Evolutionary conservation across 1,140 invertebrate species (phyloP), one percentile per base, ranked within the genome.

Genomic region (Formica selysi): DNA sequence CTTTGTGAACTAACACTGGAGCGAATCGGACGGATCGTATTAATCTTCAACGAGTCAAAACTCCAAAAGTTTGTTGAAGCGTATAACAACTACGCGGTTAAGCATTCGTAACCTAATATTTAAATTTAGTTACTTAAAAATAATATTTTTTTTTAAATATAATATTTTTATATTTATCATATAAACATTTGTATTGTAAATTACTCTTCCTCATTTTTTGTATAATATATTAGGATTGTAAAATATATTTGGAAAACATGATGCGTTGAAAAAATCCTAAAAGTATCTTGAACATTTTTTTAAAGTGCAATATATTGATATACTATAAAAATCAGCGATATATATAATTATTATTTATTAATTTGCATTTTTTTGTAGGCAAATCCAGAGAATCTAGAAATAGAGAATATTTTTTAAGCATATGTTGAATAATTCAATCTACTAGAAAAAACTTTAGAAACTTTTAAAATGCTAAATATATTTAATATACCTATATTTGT

Each of bases 1-100:
- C 68, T 73, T 83, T 74, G 68, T 61, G 51, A 83, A 62, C n/a
- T 22, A 74, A 48, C 57, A 62, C 11, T 22, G 10, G 36, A n/a
- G 22, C 51, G 54, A 57, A 70, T 70, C 22, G 64, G 5, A 67
- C 4, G 44, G 13, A 57, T 80, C n/a, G 19, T 51, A 68, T 68
- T 80, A 80, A 80, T 57, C 36, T 16, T 29, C 10, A 10, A 11
- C 8, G 36, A 29, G 22, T 29, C 48, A 80, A 80, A 80, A 70
- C 41, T 80, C 38, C 3, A 16, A 64, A 64, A 64, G 41, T 64
- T 22, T 1, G 2, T 41, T 16, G 13, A 68, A 70, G 6, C 36
- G 4, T n/a, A 32, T 61, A 13, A 61, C 26, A n/a, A 64, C 4
- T 7, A 26, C 8, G n/a, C 3, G 11, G 48, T 48, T 70, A 22